Conservation (phyloP, 2,797 vertebrate species). For the Phalanger gymnotis region DNA sequence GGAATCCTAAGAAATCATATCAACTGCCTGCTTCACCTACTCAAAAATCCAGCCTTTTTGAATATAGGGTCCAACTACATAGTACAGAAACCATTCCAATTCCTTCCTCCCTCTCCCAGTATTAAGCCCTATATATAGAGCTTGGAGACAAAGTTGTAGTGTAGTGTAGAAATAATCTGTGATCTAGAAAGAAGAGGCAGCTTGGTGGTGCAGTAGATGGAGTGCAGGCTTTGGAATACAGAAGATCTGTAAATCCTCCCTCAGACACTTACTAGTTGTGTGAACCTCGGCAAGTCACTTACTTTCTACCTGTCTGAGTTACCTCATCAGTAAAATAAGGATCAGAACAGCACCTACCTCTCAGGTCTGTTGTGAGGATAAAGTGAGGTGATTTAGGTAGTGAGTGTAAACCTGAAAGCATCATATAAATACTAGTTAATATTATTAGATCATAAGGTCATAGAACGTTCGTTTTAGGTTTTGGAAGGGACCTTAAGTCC, state of each 20-base stretch:
- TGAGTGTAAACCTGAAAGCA: not conserved
- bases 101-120: not conserved
- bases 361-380: not conserved
- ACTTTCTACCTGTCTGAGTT: not conserved
- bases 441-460: not conserved
- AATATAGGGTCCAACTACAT: not conserved
- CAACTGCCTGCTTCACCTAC: not conserved
- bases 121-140: not conserved
- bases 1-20: not conserved
- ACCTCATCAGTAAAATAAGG: not conserved
- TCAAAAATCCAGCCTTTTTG: not conserved
- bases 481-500: not conserved
- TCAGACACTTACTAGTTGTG: not conserved
- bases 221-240: not conserved
- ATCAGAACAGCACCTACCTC: not conserved
- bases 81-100: not conserved
- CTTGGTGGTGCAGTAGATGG: not conserved
- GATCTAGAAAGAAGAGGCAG: not conserved
- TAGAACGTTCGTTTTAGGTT: not conserved
- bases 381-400: not conserved
- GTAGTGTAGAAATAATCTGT: not conserved
- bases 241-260: not conserved
- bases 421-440: not conserved
- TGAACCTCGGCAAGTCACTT: not conserved
- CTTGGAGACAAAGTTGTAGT: not conserved